Conservation (phyloP, 2,113 vertebrate species). For the Epinephelus moara region DNA sequence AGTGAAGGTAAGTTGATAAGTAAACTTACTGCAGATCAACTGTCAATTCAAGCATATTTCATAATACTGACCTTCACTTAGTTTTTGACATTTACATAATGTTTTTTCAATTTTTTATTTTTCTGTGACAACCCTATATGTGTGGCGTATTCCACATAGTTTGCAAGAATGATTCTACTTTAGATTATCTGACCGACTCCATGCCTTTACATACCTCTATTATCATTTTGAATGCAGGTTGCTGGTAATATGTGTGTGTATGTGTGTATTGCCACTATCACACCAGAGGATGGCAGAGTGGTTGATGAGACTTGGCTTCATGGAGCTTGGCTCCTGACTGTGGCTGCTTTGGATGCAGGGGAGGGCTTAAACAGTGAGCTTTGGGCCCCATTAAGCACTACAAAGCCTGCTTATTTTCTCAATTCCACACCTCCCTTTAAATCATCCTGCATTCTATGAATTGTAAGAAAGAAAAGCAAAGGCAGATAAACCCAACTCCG, state of each 20-base stretch:
- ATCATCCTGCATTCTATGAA: slow-evolving; percentile 75
- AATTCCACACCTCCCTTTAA: slow-evolving; percentile 83
- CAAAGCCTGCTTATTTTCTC: slow-evolving; percentile 79
- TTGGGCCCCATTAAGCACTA: slow-evolving; percentile 77
- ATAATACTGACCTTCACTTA: no score
- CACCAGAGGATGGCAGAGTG: slow-evolving; percentile 84
- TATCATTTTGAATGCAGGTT: not conserved
- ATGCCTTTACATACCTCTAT: not conserved
- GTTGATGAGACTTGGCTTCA: slow-evolving; percentile 76
- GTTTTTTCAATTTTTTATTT: not conserved
- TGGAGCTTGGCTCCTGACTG: slow-evolving; percentile 62
- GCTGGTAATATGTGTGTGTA: slow-evolving; percentile 11
- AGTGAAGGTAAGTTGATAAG: not conserved
- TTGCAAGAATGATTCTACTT: not conserved
- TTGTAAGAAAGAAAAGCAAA: slow-evolving; percentile 76
- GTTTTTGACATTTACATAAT: no score
- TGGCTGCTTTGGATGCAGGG: slow-evolving; percentile 70
- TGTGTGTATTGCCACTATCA: slow-evolving; percentile 77
- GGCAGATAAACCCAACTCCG: slow-evolving; percentile 75
- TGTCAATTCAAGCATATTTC: no score
- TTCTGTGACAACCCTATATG: not conserved
- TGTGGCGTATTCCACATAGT: not conserved
- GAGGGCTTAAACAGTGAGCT: slow-evolving; percentile 75
- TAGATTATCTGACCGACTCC: not conserved
- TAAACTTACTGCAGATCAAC: no score